These are phyloP conservation scores for Bovichtus variegatus DNA, from an alignment of 2,797 vertebrate species.

Conservation along the genomic window DNA sequence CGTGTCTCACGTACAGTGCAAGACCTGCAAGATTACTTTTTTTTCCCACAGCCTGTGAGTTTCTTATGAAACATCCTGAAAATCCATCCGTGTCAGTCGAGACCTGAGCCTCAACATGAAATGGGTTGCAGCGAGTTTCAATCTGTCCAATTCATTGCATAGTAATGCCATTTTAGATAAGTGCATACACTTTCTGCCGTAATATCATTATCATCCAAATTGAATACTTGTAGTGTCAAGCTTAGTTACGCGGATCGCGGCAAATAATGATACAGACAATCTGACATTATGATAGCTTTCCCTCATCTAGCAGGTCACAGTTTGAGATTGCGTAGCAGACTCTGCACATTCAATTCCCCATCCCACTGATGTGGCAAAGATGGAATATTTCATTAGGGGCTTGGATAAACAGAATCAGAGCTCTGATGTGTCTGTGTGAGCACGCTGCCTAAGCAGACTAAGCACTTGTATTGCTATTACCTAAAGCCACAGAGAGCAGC, in stretches of 20 bases:
- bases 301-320: conserved; percentile 62
- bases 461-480: conserved; percentile 60
- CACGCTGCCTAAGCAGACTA: conserved; percentile 32
- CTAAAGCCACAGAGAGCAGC: conserved; percentile 57
- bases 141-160: conserved; percentile 14
- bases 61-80: conserved; percentile 34
- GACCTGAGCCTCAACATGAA: conserved; percentile 3
- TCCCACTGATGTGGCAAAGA: conserved; percentile 69
- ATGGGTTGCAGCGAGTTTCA: conserved; percentile 7
- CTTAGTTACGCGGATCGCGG: conserved; percentile 36
- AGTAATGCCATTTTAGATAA: conserved; percentile 33
- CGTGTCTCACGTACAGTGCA: background rate
- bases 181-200: conserved; percentile 18
- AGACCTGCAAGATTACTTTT: background rate
- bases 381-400: conserved; percentile 76
- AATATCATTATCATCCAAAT: conserved; percentile 62
- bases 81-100: conserved; percentile 3
- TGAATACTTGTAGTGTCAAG: conserved; percentile 50
- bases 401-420: conserved; percentile 69
- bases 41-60: conserved; percentile 30
- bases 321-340: conserved; percentile 43
- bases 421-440: conserved; percentile 48
- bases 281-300: conserved; percentile 50
- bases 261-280: conserved; percentile 52
- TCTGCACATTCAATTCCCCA: conserved; percentile 62